Evolutionary conservation across 2,113 vertebrate species (phyloP).

Genomic region (Patagioenas fasciata): DNA sequence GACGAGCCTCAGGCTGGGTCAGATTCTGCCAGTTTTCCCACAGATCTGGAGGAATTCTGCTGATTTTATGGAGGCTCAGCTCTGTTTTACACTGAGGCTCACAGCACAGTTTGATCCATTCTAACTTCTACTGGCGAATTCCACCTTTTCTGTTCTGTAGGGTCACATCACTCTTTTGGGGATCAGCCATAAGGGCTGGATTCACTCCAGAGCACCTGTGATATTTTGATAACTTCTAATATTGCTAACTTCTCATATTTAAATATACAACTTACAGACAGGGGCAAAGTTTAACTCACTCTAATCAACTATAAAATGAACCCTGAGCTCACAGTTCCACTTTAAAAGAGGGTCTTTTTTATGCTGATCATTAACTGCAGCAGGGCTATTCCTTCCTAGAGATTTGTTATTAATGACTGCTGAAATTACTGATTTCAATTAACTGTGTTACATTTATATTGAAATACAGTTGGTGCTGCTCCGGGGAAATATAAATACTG

Average conservation of each 20-base stretch:
- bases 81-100: neutral
- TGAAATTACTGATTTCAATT: slow-evolving; percentile 78
- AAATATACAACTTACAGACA: slow-evolving; percentile 63
- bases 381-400: slow-evolving; percentile 55
- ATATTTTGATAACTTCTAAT: slow-evolving; percentile 67
- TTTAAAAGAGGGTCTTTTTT: slow-evolving; percentile 50
- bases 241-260: slow-evolving; percentile 40
- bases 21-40: neutral
- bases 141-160: neutral
- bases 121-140: neutral
- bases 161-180: slow-evolving; percentile 9
- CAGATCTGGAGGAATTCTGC: neutral
- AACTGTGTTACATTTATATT: slow-evolving; percentile 55
- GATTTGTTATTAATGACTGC: slow-evolving; percentile 74
- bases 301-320: slow-evolving; percentile 75
- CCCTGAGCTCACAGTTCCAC: slow-evolving; percentile 23
- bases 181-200: slow-evolving; percentile 8
- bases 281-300: slow-evolving; percentile 76
- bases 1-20: neutral
- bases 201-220: slow-evolving; percentile 33
- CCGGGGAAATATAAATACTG: slow-evolving; percentile 71
- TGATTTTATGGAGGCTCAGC: neutral
- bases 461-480: slow-evolving; percentile 63
- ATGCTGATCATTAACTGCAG: slow-evolving; percentile 51
- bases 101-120: neutral